phyloP scores from a whole-genome alignment of 2,113 vertebrate genomes.

The Amazona vittata region DNA sequence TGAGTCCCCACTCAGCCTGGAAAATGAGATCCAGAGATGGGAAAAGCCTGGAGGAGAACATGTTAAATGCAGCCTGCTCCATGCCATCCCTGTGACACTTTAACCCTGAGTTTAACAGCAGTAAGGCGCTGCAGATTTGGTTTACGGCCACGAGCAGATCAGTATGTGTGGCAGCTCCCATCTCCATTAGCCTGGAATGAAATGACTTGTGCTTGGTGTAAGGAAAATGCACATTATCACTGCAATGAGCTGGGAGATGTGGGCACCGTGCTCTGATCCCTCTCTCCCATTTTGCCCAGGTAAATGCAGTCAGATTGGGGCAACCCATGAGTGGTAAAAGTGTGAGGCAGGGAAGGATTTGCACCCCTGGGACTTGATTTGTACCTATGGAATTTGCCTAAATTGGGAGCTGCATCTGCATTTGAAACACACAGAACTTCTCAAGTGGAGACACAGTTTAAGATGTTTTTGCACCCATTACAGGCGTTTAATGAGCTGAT shows the following conservation, averaged over 20 bases:
- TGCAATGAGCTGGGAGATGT: accelerated
- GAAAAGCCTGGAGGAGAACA: too few relatives aligned
- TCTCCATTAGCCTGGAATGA: background rate
- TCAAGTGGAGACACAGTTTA: background rate
- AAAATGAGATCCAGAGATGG: background rate
- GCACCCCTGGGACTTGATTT: accelerated
- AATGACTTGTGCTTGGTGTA: accelerated
- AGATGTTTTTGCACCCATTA: too few relatives aligned
- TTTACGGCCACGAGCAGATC: background rate
- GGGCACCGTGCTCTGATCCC: accelerated
- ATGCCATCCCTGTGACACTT: accelerated
- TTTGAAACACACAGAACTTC: background rate
- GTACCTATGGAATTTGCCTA: background rate
- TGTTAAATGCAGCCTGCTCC: accelerated
- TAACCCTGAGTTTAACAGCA: accelerated
- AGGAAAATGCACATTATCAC: accelerated
- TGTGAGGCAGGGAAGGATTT: background rate
- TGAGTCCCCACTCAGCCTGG: background rate
- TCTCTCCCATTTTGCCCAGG: accelerated
- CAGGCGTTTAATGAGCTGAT: accelerated
- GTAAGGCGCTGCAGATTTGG: accelerated
- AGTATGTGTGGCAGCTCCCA: background rate
- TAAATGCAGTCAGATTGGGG: accelerated
- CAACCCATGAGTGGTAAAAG: accelerated
- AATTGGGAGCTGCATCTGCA: accelerated